Evolutionary conservation across 2,888 invertebrate genomes (phyloP).

Genomic region (Phengaris arion): DNA sequence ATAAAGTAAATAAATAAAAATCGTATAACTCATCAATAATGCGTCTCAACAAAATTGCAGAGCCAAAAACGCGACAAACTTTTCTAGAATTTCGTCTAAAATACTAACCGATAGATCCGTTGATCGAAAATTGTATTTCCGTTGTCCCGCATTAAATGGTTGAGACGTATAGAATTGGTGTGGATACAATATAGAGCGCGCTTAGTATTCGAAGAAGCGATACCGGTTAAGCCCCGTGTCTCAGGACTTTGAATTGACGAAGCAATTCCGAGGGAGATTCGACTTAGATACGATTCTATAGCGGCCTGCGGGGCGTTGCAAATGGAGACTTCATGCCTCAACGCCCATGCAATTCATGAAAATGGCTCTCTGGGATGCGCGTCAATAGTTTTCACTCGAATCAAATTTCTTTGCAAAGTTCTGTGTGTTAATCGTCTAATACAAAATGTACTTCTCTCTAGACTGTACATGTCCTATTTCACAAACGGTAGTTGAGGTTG

Average conservation of each 20-base stretch:
- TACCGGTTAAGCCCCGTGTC: conserved; percentile 36
- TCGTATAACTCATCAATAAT: not conserved
- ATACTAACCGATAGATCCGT: not conserved
- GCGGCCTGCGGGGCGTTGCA: conserved; percentile 26
- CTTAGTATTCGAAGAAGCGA: conserved; percentile 38
- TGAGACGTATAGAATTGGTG: conserved; percentile 23
- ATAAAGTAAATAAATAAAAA: no score
- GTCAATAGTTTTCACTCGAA: conserved; percentile 10
- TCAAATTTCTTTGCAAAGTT: conserved; percentile 7
- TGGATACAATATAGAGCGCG: conserved; percentile 34
- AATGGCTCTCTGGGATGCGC: conserved; percentile 29
- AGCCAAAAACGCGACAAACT: not conserved
- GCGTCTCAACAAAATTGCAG: not conserved
- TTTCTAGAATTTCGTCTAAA: not conserved
- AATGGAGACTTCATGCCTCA: conserved; percentile 35
- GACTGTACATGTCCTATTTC: no score
- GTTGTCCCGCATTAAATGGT: conserved; percentile 20
- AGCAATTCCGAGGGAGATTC: conserved; percentile 39
- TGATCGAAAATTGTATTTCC: conserved; percentile 26
- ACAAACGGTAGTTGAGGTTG: no score
- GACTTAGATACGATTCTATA: conserved; percentile 25
- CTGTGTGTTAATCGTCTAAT: not conserved
- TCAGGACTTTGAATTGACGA: conserved; percentile 37
- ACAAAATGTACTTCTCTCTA: not conserved
- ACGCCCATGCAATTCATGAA: conserved; percentile 36